phyloP scores from a whole-genome alignment of 2,113 vertebrate genomes.

The Hystrix cristata region DNA sequence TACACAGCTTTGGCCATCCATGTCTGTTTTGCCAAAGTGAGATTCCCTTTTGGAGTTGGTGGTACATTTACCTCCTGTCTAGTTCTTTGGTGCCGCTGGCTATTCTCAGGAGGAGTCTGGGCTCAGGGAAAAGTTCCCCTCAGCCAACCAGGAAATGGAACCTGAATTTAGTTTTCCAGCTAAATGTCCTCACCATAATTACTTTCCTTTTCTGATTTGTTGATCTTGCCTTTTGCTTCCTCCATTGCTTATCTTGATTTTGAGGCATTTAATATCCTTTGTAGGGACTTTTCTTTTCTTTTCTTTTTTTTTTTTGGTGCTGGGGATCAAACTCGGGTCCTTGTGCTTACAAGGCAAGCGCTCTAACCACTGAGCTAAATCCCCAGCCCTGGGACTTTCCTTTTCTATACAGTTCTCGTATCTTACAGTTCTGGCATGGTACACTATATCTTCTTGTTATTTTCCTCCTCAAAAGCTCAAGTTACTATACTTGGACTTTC shows the following conservation, averaged over 20 bases:
- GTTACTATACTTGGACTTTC: not conserved
- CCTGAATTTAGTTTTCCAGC: not conserved
- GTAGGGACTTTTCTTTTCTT: not conserved
- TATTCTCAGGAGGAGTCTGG: not conserved
- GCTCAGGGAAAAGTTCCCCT: not conserved
- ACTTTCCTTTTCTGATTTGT: not conserved
- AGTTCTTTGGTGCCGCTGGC: not conserved
- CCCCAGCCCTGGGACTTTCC: too few relatives aligned
- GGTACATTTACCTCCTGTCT: not conserved
- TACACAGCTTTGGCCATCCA: not conserved
- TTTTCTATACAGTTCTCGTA: not conserved
- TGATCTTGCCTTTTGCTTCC: not conserved
- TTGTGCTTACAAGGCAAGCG: too few relatives aligned
- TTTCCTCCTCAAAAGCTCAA: not conserved
- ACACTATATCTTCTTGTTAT: not conserved
- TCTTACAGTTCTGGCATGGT: not conserved
- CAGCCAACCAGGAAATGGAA: not conserved
- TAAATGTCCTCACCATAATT: not conserved
- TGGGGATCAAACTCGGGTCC: too few relatives aligned
- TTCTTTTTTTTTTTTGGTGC: too few relatives aligned
- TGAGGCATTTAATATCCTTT: not conserved
- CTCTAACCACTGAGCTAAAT: too few relatives aligned
- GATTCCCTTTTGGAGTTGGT: not conserved
- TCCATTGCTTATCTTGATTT: not conserved
- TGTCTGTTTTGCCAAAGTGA: not conserved